Percentiles rank a stretch among this genome's conserved stretches.
These are phyloP conservation scores for Zosterops japonicus DNA, from an alignment of 2,113 vertebrate species.

Conservation along the genomic window DNA sequence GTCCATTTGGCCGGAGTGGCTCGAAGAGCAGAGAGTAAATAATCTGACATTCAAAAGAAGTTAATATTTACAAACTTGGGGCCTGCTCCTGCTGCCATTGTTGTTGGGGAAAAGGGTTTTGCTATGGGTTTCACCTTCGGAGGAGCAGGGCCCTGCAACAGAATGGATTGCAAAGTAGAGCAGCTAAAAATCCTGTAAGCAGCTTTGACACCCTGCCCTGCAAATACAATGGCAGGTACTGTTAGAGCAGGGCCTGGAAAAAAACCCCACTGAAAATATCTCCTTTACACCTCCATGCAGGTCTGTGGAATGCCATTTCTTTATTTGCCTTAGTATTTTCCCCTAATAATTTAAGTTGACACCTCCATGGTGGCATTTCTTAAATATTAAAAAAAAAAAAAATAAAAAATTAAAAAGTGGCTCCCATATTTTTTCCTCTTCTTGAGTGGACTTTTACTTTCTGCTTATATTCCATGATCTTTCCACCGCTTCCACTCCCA, in stretches of 20 bases:
- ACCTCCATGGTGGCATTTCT: not conserved
- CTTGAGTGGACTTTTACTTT: not conserved
- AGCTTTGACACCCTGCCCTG: slow-evolving; percentile 38
- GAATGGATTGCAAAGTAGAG: not conserved
- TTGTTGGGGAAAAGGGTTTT: not conserved
- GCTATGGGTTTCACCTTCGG: rapidly evolving
- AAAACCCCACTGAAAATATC: not conserved
- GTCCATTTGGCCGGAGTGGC: not conserved
- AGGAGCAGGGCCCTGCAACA: not conserved
- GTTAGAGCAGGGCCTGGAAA: not conserved
- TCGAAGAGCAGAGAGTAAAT: slow-evolving; percentile 29
- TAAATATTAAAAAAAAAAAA: not conserved
- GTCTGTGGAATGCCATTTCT: slow-evolving; percentile 26
- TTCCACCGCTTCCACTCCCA: not conserved
- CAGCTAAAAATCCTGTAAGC: slow-evolving; percentile 18
- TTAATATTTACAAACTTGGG: slow-evolving; percentile 38
- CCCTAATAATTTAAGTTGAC: slow-evolving; percentile 10
- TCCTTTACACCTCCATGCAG: slow-evolving; percentile 19
- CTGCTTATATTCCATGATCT: not conserved
- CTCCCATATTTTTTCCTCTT: not conserved
- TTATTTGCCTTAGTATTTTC: not conserved
- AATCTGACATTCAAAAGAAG: slow-evolving; percentile 18
- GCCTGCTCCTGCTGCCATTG: not conserved
- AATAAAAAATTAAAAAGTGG: not conserved
- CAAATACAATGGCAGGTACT: slow-evolving; percentile 37